These are phyloP conservation scores for Trichacis sp. DNA, from an alignment of 2,888 invertebrate genomes.

Conservation along the genomic window DNA sequence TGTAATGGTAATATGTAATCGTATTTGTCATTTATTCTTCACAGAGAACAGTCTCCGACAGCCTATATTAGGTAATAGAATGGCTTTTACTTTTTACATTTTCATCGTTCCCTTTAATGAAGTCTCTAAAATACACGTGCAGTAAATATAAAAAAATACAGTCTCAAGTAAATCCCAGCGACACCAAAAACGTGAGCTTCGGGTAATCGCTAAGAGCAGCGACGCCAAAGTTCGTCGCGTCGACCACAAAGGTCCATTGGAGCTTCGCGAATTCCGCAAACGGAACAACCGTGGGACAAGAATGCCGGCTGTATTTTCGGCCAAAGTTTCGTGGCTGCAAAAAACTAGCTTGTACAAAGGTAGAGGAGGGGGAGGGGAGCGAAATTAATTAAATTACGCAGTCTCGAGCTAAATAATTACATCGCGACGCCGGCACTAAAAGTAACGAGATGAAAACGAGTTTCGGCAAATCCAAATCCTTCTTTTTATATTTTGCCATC, in stretches of 20 bases:
- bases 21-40: no score
- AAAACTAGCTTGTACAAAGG: not conserved
- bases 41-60: no score
- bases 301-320: not conserved
- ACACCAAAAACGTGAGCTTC: no score
- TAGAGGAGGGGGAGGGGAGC: not conserved
- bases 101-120: no score
- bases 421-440: not conserved
- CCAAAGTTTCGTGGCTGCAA: not conserved
- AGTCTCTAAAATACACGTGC: no score
- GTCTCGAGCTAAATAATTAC: not conserved
- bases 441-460: slow-evolving; percentile 2
- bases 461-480: slow-evolving; percentile 2
- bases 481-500: not conserved
- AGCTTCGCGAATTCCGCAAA: not conserved
- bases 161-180: no score
- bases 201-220: not conserved
- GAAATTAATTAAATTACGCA: not conserved
- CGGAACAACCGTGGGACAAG: not conserved
- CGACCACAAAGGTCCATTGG: not conserved
- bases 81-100: no score
- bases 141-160: no score
- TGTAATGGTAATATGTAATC: no score
- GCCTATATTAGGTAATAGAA: no score
- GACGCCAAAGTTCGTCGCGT: not conserved